Percentiles rank a stretch among this genome's conserved stretches.
Evolutionary conservation across 2,113 vertebrate genomes (phyloP).

Genomic region (Orthonyx spaldingii): DNA sequence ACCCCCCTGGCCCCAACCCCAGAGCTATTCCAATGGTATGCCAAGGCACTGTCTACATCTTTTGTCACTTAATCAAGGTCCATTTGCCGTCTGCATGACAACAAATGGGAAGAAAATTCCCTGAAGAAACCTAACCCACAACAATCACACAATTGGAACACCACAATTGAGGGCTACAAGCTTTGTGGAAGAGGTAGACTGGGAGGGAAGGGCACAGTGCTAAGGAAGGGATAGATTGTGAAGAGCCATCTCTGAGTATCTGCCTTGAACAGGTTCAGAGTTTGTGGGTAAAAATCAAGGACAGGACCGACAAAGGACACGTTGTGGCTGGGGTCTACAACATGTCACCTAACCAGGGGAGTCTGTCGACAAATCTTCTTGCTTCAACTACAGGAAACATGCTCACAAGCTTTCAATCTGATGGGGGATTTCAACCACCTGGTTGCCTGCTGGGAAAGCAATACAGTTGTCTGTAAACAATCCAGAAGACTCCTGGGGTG

Average conservation of each 20-base stretch:
- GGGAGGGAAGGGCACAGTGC: background rate
- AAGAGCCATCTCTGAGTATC: background rate
- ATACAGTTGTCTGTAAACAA: background rate
- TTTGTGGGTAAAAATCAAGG: background rate
- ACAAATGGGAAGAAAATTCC: background rate
- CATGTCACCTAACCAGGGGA: background rate
- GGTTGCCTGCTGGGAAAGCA: background rate
- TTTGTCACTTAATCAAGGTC: background rate
- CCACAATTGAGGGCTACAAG: too few species aligned
- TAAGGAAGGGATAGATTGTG: too few species aligned
- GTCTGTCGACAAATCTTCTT: background rate
- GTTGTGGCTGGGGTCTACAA: background rate
- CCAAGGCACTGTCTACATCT: background rate
- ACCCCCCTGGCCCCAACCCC: too few species aligned
- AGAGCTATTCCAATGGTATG: background rate
- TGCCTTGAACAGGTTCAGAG: background rate
- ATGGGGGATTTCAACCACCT: background rate
- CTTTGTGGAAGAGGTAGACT: accelerated
- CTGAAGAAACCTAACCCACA: background rate
- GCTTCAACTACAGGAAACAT: background rate
- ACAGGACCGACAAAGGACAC: background rate
- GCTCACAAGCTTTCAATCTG: background rate
- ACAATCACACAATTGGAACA: background rate
- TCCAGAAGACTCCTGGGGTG: background rate
- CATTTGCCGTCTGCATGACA: background rate